These are phyloP conservation scores for Machimus rusticus DNA, from an alignment of 2,888 invertebrate species.

Conservation along the genomic window DNA sequence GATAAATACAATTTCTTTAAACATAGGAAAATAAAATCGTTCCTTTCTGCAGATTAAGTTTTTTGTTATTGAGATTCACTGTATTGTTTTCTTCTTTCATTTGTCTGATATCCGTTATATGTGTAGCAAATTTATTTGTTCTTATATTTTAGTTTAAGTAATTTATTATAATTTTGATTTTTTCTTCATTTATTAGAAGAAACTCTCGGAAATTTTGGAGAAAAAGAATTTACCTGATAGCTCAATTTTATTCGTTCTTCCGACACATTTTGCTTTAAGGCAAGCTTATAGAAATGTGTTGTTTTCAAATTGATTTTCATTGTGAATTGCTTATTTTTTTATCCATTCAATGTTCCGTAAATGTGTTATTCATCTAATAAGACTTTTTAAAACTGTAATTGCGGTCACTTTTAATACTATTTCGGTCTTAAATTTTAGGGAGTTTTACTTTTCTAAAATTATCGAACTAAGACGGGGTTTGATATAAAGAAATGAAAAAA, in stretches of 20 bases:
- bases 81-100: not conserved
- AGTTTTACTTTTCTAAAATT: not conserved
- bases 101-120: not conserved
- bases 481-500: not conserved
- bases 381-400: not conserved
- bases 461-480: not conserved
- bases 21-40: conserved; percentile 13
- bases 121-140: not conserved
- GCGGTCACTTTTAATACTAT: not conserved
- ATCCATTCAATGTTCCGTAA: not conserved
- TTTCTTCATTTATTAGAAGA: conserved; percentile 29
- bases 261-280: conserved; percentile 27
- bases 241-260: not conserved
- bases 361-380: not conserved
- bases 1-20: conserved; percentile 45
- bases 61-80: not conserved
- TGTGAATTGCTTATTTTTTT: not conserved
- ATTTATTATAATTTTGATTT: not conserved
- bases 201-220: conserved; percentile 5
- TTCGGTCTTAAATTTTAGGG: not conserved
- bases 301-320: not conserved
- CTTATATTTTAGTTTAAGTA: not conserved
- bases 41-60: not conserved
- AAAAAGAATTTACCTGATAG: not conserved
- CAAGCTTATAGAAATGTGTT: conserved; percentile 38